These are phyloP conservation scores for Rhimphoctona megacephalus DNA, from an alignment of 2,888 invertebrate species.

Conservation along the genomic window DNA sequence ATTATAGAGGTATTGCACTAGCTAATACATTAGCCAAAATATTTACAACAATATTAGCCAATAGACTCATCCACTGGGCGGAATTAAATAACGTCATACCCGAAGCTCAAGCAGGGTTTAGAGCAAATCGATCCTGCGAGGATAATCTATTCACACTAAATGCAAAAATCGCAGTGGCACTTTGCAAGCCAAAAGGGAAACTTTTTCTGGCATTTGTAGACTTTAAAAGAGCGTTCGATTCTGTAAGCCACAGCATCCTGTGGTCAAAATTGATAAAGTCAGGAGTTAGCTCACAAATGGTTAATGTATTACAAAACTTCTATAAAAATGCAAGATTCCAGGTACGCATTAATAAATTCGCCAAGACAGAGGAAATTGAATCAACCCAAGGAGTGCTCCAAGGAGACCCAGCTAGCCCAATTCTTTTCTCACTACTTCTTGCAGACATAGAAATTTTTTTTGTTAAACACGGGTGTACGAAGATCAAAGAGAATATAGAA, in stretches of 20 bases:
- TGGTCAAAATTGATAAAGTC: neutral
- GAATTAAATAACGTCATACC: slow-evolving; percentile 58
- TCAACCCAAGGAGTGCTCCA: no score
- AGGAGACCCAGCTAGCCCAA: slow-evolving; percentile 15
- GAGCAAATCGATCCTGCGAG: no score
- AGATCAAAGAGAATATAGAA: neutral
- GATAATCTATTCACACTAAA: neutral
- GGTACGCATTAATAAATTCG: neutral
- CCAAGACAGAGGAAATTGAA: neutral
- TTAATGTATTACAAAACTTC: neutral
- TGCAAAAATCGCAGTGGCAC: neutral
- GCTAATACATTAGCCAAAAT: slow-evolving; percentile 75
- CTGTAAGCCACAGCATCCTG: neutral
- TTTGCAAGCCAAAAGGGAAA: neutral
- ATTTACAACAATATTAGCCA: slow-evolving; percentile 67
- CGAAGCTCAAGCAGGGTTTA: slow-evolving; percentile 67
- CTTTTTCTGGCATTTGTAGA: neutral
- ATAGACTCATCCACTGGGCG: slow-evolving; percentile 62
- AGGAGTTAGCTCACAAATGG: neutral
- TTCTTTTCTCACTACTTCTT: neutral
- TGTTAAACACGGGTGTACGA: neutral
- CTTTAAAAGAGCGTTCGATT: neutral
- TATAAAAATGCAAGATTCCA: neutral
- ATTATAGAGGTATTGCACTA: slow-evolving; percentile 74
- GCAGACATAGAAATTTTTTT: neutral